Evolutionary conservation across 2,888 invertebrate genomes (phyloP).

Genomic region (Myopa tessellatipennis): DNA sequence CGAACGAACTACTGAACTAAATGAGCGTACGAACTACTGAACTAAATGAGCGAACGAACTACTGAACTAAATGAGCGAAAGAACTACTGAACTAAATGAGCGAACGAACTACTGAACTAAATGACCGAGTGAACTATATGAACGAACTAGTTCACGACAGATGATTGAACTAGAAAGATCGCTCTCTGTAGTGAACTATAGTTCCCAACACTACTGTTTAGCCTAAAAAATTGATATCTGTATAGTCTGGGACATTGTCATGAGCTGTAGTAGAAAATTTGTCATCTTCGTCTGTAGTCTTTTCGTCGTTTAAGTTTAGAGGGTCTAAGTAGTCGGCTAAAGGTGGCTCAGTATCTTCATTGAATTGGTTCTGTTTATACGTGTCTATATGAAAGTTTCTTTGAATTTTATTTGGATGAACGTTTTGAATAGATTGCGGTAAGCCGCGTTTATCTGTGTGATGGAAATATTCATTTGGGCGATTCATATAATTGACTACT

Average conservation of each 20-base stretch:
- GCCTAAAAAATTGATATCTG: too few relatives aligned
- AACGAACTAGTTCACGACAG: too few relatives aligned
- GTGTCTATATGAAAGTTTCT: neutral
- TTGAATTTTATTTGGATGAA: neutral
- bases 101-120: too few relatives aligned
- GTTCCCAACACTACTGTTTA: too few relatives aligned
- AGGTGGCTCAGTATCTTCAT: neutral
- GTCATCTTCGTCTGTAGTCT: neutral
- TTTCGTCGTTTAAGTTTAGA: neutral
- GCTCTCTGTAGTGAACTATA: too few relatives aligned
- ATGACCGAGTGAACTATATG: too few relatives aligned
- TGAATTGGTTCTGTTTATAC: neutral
- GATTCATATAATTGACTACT: constrained; percentile 21
- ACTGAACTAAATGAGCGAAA: too few relatives aligned
- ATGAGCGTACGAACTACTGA: too few relatives aligned
- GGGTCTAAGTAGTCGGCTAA: neutral
- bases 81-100: too few relatives aligned
- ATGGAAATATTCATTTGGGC: neutral
- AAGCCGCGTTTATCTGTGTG: neutral
- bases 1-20: too few relatives aligned
- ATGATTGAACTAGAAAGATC: too few relatives aligned
- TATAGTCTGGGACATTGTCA: neutral
- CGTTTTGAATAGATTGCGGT: neutral
- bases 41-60: too few relatives aligned
- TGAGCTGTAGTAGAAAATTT: neutral